A percentile compares a stretch with the other conserved stretches of the same genome.
Evolutionary conservation across 2,888 invertebrate genomes (phyloP).

Genomic region (Choristoneura rosaceana): DNA sequence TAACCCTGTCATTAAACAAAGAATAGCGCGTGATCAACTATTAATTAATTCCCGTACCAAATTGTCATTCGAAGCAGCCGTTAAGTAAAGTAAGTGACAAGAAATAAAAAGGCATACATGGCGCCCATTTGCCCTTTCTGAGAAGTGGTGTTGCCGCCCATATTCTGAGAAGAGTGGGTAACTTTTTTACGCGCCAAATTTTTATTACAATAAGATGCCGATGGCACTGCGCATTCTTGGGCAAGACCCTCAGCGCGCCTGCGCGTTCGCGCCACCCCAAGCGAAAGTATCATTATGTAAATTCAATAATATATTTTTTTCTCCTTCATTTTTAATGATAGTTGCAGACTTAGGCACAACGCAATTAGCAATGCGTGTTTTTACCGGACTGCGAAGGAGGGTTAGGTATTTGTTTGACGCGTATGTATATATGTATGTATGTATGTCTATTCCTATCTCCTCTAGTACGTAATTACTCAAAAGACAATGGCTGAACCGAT

Average conservation of each 20-base stretch:
- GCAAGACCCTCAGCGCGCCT: background rate
- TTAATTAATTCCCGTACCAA: background rate
- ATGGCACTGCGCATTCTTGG: slow-evolving; percentile 40
- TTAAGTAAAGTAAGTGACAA: slow-evolving; percentile 47
- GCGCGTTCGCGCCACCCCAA: slow-evolving; percentile 1
- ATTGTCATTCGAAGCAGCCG: slow-evolving; percentile 26
- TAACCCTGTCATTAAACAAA: background rate
- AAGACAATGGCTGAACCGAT: no score
- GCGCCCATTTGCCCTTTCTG: slow-evolving; percentile 56
- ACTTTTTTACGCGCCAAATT: slow-evolving; percentile 66
- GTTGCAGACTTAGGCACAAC: background rate
- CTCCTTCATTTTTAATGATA: background rate
- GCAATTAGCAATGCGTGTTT: no score
- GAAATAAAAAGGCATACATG: slow-evolving; percentile 48
- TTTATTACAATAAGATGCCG: slow-evolving; percentile 58
- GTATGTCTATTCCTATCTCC: background rate
- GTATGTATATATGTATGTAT: no score
- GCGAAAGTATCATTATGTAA: background rate
- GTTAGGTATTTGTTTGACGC: no score
- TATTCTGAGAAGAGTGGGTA: slow-evolving; percentile 60
- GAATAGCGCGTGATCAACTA: background rate
- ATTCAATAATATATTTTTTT: background rate
- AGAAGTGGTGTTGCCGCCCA: slow-evolving; percentile 58
- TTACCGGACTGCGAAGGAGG: no score
- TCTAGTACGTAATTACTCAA: no score